phyloP scores from a whole-genome alignment of 2,888 invertebrate genomes.

The Coenonympha glycerion region DNA sequence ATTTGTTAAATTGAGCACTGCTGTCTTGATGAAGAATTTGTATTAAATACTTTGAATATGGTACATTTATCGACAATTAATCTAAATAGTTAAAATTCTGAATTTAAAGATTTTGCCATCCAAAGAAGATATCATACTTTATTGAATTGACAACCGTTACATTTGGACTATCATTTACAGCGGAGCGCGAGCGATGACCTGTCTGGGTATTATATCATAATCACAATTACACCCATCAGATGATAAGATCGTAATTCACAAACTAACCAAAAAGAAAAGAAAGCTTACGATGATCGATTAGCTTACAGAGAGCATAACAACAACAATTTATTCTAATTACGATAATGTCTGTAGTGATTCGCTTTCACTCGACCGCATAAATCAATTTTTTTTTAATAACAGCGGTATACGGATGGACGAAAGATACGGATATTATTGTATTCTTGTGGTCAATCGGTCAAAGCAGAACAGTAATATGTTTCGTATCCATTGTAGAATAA shows the following conservation, averaged over 20 bases:
- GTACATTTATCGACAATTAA: no score
- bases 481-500: no score
- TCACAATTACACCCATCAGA: background rate
- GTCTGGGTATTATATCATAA: background rate
- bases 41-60: no score
- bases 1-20: no score
- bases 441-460: slow-evolving; percentile 3
- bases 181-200: no score
- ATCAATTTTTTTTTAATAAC: slow-evolving; percentile 20
- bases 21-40: no score
- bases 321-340: slow-evolving; percentile 17
- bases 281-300: slow-evolving; percentile 3
- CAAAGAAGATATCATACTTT: no score
- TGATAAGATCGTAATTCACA: no score
- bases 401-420: background rate
- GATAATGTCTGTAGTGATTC: slow-evolving; percentile 17
- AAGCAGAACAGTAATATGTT: background rate
- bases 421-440: background rate
- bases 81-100: no score
- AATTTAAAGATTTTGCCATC: no score
- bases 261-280: slow-evolving; percentile 11
- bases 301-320: slow-evolving; percentile 21
- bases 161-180: no score
- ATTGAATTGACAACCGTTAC: no score
- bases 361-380: slow-evolving; percentile 51